These are phyloP conservation scores for Callionymus lyra DNA, from an alignment of 2,113 vertebrate species.

Conservation along the genomic window DNA sequence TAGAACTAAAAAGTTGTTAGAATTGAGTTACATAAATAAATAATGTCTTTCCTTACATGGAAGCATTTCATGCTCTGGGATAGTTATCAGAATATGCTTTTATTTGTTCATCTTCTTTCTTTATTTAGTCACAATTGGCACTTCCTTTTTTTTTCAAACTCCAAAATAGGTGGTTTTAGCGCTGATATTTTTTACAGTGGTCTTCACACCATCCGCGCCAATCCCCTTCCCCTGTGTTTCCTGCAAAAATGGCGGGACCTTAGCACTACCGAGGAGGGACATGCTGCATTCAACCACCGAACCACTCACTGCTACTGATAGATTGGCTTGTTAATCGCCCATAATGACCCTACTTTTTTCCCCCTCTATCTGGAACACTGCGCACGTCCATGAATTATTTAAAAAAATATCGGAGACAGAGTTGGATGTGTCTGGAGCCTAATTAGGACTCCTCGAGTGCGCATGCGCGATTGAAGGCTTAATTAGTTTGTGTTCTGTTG, in stretches of 20 bases:
- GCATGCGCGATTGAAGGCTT: not conserved
- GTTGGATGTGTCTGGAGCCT: not conserved
- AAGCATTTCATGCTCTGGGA: no score
- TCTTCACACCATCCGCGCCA: conserved; percentile 32
- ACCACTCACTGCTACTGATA: conserved; percentile 21
- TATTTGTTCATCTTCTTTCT: not conserved
- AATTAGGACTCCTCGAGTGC: not conserved
- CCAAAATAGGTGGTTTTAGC: conserved; percentile 2
- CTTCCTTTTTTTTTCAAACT: not conserved
- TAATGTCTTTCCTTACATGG: no score
- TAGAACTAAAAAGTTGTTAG: no score
- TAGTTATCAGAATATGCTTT: not conserved
- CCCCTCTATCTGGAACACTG: conserved; percentile 2
- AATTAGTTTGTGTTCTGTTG: not conserved
- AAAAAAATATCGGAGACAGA: not conserved
- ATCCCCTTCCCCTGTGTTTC: conserved; percentile 30
- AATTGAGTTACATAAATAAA: no score
- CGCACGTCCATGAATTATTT: conserved; percentile 6
- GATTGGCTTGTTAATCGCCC: conserved; percentile 10
- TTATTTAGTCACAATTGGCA: not conserved
- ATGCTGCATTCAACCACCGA: conserved; percentile 20
- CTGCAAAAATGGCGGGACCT: conserved; percentile 47
- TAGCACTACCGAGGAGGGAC: conserved; percentile 15
- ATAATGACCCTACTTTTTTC: not conserved
- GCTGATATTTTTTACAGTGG: conserved; percentile 46